phyloP scores from a whole-genome alignment of 2,888 invertebrate genomes.

The Abrostola triplasia region DNA sequence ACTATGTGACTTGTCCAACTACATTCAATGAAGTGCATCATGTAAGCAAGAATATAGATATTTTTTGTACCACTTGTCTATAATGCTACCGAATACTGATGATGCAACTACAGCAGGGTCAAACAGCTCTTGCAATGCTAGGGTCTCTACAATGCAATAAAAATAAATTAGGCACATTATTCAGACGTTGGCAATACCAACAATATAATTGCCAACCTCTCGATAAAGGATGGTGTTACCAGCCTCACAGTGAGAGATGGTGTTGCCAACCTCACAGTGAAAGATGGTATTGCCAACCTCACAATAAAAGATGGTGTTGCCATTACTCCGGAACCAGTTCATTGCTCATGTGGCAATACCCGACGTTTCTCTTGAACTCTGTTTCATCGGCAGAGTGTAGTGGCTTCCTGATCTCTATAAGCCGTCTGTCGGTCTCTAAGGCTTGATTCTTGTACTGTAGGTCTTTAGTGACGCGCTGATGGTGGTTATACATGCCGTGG shows the following conservation, averaged over 20 bases:
- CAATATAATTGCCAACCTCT: neutral
- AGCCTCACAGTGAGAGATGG: neutral
- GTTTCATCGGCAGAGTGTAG: constrained; percentile 86
- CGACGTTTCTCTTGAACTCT: constrained; percentile 92
- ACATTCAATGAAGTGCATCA: too few species aligned
- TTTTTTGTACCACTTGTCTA: too few species aligned
- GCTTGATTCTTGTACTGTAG: constrained; percentile 93
- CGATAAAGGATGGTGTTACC: neutral
- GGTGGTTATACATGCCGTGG: constrained; percentile 86
- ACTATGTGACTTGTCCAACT: too few species aligned
- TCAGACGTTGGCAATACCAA: too few species aligned
- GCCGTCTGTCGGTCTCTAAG: constrained; percentile 92
- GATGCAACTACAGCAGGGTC: too few species aligned
- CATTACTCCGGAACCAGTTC: constrained; percentile 82
- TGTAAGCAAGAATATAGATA: too few species aligned
- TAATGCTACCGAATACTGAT: too few species aligned
- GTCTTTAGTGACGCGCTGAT: constrained; percentile 90
- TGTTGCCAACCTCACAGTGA: constrained; percentile 5
- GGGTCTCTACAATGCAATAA: too few species aligned
- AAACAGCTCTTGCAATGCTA: too few species aligned
- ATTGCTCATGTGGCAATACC: constrained; percentile 91
- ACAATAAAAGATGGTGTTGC: neutral
- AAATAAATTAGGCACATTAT: too few species aligned
- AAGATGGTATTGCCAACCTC: constrained; percentile 6
- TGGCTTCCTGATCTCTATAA: constrained; percentile 91